A percentile compares a stretch with the other conserved stretches of the same genome.
phyloP scores from a whole-genome alignment of 2,113 vertebrate genomes.

The Theristicus caerulescens region DNA sequence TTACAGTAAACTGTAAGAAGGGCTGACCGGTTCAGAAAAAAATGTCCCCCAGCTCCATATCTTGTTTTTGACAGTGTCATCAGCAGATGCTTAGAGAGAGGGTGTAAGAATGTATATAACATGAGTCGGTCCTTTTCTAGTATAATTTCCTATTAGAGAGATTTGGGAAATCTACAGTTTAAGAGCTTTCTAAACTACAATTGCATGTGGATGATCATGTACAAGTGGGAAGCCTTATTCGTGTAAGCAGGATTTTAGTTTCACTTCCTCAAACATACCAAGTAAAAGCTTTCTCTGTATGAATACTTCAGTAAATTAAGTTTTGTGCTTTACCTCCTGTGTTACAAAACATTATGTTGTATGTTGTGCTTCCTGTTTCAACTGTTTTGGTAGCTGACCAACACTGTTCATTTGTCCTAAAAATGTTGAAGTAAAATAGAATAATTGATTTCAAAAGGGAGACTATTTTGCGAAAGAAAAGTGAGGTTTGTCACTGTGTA shows the following conservation, averaged over 20 bases:
- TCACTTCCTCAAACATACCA: not conserved
- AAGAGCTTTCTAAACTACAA: not conserved
- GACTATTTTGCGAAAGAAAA: not conserved
- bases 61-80: not conserved
- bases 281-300: not conserved
- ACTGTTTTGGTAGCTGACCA: not conserved
- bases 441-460: not conserved
- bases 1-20: not conserved
- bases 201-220: not conserved
- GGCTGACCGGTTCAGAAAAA: not conserved
- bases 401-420: not conserved
- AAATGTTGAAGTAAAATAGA: not conserved
- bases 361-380: not conserved
- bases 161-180: not conserved
- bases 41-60: not conserved
- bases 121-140: fast-evolving
- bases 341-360: not conserved
- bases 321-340: not conserved
- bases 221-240: not conserved
- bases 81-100: not conserved
- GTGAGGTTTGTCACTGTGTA: not conserved
- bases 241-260: not conserved
- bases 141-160: not conserved
- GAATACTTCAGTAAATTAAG: not conserved
- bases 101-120: not conserved